Base-by-base conservation (phyloP, 2,888 invertebrate species). In the Digitonthophagus gazella region DNA sequence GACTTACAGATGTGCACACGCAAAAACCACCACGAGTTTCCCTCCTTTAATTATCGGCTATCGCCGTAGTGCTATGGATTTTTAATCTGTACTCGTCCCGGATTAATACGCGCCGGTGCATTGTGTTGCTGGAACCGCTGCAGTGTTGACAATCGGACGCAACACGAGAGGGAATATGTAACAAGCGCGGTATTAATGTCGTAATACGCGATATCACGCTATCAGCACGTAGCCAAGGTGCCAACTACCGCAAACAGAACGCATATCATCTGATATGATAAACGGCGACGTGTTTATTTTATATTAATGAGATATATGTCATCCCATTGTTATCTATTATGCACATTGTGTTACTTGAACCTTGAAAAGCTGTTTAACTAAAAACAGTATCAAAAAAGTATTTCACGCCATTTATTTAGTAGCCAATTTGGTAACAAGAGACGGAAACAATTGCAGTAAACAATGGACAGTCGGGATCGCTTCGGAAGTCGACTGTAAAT, bases 401-500 rank as follows among this genome's bases (percentile, higher is more conserved):
- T 44, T 44, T 44, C 6, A 44, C 28, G 11, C 8, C 28, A 11
- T 44, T 11, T 8, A 44, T 44, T 44, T 44, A 11, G 28, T 11
- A 44, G 6, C 8, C 28, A 44, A 44, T 44, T 44, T 6, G 28
- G 6, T 44, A n/a, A n/a, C 28, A 5, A 44, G 28, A 11, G 28
- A 44, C 28, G 28, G 28, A 44, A 44, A 44, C 28, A 44, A 44
- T 44, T 44, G 28, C 28, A 44, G 28, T 44, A 44, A 44, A 44
- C 28, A 44, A 44, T 44, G 28, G 28, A 44, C 6, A 6, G 28
- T 44, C 28, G 28, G 8, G 28, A 44, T 44, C 28, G 28, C 28
- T 44, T 44, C 61, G 61, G 61, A 61, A 61, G 61, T 61, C 14
- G 20, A 8, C 20, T n/a, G 61, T 61, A 61, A 61, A 61, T 61